Evolutionary conservation across 2,113 vertebrate species (phyloP), one percentile per base, ranked within the genome.

Genomic region (Panthera tigris): DNA sequence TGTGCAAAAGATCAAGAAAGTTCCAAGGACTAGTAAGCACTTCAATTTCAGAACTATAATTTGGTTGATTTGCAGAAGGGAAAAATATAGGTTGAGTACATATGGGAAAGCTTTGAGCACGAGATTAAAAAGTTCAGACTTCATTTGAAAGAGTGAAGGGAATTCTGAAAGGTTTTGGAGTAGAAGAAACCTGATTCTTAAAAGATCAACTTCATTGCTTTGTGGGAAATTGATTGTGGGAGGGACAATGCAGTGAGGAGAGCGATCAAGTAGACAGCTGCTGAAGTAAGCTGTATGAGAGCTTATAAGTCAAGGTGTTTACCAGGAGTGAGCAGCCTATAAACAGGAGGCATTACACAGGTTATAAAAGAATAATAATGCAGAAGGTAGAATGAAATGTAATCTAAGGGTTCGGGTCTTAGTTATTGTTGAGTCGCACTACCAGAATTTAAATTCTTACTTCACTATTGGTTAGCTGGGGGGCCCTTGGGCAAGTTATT

Each of bases 1-100:
- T 69, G 4, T 81, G 45, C 31, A 14, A 93, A 93, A 94, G n/a
- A 29, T 80, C 31, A 65, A 68, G 33, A n/a, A 29, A 57, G 86
- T 97, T 97, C 91, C 57, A 86, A 79, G 5, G 16, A 69, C 55
- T 48, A 27, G 48, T 83, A 91, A 87, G n/a, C 18, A 89, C 41
- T 94, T 96, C 83, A 76, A 23, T 92, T 94, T 36, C 31, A 80
- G 79, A 93, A 27, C 9, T 90, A 69, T 57, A 96, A 87, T 92
- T 96, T 96, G 41, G 4, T 69, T 92, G 83, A 90, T 91, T 89
- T 95, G 50, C 29, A 83, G 74, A 95, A 87, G 73, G 23, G 25
- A 81, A 97, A 96, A 97, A 90, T 71, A 80, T 5, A 95, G 63
- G n/a, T 74, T 94, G 85, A 86, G 41, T 86, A 57, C 7, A 80